phyloP scores from a whole-genome alignment of 1,140 invertebrate species.

The Aphis gossypii region DNA sequence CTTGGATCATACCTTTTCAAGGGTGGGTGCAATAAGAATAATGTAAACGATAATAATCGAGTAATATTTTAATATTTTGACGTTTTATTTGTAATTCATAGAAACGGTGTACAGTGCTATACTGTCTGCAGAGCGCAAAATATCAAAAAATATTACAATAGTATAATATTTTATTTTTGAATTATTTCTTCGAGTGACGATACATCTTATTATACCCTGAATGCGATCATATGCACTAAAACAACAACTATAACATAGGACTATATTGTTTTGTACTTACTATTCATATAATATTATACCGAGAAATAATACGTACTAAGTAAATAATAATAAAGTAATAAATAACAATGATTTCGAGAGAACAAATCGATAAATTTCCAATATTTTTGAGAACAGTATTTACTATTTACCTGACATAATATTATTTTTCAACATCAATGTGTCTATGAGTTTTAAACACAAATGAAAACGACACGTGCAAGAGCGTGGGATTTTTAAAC shows the following conservation, averaged over 20 bases:
- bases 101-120: not conserved
- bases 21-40: not conserved
- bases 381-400: not conserved
- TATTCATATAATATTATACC: not conserved
- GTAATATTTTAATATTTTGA: not conserved
- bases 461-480: not conserved
- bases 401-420: not conserved
- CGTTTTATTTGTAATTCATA: not conserved
- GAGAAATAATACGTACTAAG: not conserved
- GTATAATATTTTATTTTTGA: not conserved
- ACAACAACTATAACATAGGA: not conserved
- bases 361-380: not conserved
- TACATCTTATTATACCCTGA: not conserved
- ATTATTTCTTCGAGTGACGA: not conserved
- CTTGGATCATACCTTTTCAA: not conserved
- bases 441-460: not conserved
- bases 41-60: not conserved
- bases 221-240: not conserved
- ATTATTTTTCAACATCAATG: not conserved
- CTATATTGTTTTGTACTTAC: too few species aligned
- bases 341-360: not conserved
- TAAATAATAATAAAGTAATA: too few species aligned
- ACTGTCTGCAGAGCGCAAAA: not conserved
- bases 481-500: not conserved
- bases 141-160: too few species aligned